phyloP scores from a whole-genome alignment of 1,140 invertebrate genomes.

The Adoxophyes honmai region DNA sequence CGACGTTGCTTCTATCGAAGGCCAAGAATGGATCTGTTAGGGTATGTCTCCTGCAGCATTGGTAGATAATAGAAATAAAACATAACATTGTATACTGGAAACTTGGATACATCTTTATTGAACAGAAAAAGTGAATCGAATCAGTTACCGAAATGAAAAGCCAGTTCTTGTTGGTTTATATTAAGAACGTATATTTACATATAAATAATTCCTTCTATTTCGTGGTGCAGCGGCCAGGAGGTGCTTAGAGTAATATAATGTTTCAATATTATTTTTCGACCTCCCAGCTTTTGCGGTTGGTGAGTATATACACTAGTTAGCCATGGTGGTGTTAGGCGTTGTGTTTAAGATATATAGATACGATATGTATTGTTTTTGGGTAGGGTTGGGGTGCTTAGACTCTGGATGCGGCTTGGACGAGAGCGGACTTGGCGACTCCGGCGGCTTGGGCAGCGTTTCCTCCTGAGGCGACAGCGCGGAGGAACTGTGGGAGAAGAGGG shows the following conservation, averaged over 20 bases:
- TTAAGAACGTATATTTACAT: constrained; percentile 54
- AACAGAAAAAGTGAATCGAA: constrained; percentile 26
- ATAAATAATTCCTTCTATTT: constrained; percentile 21
- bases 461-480: constrained; percentile 32
- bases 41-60: too few species aligned
- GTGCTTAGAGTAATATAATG: neutral
- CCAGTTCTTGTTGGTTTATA: constrained; percentile 32
- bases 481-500: constrained; percentile 35
- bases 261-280: constrained; percentile 4
- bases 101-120: constrained; percentile 56
- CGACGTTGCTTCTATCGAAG: too few species aligned
- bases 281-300: neutral
- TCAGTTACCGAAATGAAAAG: constrained; percentile 44
- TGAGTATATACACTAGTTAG: neutral
- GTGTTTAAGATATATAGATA: constrained; percentile 23
- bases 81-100: neutral
- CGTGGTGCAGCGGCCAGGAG: neutral
- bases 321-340: neutral
- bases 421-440: constrained; percentile 30
- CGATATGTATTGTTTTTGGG: constrained; percentile 15
- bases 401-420: constrained; percentile 25
- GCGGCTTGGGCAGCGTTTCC: constrained; percentile 29
- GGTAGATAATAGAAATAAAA: constrained; percentile 16
- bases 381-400: constrained; percentile 19
- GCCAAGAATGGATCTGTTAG: too few species aligned